Base-by-base conservation (phyloP, 2,113 vertebrate species). In the Campylomormyrus tamandua region DNA sequence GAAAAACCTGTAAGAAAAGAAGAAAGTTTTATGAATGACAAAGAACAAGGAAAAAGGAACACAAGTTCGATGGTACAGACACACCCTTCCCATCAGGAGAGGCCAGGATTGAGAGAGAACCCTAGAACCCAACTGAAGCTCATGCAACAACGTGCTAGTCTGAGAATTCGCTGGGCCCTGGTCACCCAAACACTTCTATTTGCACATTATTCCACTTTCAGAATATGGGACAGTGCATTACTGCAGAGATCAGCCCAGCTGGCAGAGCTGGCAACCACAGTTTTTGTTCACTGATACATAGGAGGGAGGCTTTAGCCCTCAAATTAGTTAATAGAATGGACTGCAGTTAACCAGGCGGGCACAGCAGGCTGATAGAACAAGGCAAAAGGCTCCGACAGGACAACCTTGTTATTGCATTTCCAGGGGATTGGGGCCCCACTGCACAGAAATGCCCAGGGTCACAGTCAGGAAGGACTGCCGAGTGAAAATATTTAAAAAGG, bases 1-100 rank as follows among this genome's bases (percentile, higher is more conserved):
- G 1, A 80, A 66, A 74, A 89, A 17, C 42, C 58, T 74, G 45
- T 49, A 50, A 2, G 91, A 91, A 88, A 90, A 83, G 56, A 90
- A 42, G 35, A 80, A 80, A 80, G 35, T 5, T 80, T 42, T 80
- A n/a, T 31, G 35, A 31, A 70, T 70, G 74, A 80, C 35, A 80
- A 35, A 80, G 35, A 80, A 7, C 31, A 13, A 80, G 74, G 35
- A 42, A 91, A 91, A 90, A 89, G 62, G 8, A 24, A 77, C 83
- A 91, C 93, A 92, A 27, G 15, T 45, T 45, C 88, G 19, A 42
- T 19, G 74, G 1, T 42, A 42, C 35, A 80, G 35, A 80, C 2
- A 42, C 35, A 19, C 5, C 15, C 35, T 42, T 80, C 35, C 15
- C 74, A 35, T 80, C 90, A 45, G 84, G 48, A 56, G 86, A 89